Conservation (phyloP, 2,113 vertebrate genomes). For the Mastomys natalensis region DNA sequence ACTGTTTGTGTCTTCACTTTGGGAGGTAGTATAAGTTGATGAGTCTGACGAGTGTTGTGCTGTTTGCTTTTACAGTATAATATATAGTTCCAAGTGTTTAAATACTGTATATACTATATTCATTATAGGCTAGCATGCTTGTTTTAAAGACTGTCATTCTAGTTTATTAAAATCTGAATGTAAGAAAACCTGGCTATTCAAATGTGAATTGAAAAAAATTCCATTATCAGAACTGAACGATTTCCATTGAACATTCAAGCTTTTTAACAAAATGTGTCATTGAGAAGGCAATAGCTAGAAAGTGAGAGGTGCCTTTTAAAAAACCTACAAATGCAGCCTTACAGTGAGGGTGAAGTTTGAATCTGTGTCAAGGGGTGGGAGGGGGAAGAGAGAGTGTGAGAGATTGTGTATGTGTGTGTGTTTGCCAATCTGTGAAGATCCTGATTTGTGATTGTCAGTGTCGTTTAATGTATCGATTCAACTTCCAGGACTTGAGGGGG, state of each 20-base stretch:
- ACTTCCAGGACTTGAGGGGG: conserved; percentile 84
- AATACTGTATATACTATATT: conserved; percentile 88
- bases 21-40: conserved; percentile 84
- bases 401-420: neutral
- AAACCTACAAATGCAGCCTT: conserved; percentile 88
- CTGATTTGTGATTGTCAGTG: conserved; percentile 85
- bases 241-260: conserved; percentile 83
- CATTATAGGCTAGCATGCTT: conserved; percentile 89
- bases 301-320: conserved; percentile 90
- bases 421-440: conserved; percentile 83
- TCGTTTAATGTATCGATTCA: conserved; percentile 86
- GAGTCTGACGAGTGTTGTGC: conserved; percentile 87
- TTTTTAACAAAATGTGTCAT: conserved; percentile 79
- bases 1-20: conserved; percentile 89
- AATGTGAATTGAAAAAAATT: conserved; percentile 89
- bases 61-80: conserved; percentile 87
- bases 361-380: conserved; percentile 75
- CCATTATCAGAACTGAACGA: conserved; percentile 84
- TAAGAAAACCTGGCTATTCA: conserved; percentile 89
- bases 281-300: conserved; percentile 87
- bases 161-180: conserved; percentile 90
- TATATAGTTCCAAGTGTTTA: conserved; percentile 88
- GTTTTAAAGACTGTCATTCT: conserved; percentile 89
- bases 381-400: neutral
- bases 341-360: conserved; percentile 84